Evolutionary conservation across 2,888 invertebrate genomes (phyloP), one percentile per base, ranked within the genome.

Genomic region (Hemaris fuciformis): DNA sequence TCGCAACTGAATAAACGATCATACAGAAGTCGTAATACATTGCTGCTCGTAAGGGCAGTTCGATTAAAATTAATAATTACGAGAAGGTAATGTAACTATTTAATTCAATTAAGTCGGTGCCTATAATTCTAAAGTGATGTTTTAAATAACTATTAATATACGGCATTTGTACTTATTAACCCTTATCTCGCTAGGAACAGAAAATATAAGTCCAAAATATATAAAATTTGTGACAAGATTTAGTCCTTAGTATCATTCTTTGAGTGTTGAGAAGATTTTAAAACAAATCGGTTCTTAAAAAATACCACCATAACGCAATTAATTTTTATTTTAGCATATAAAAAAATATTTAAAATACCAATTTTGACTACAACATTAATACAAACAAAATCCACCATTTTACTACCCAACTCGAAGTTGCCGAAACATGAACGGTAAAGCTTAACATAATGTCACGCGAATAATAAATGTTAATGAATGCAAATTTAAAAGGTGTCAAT

Each of bases 401-500:
- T n/a, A 27, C 8, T 31, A 25, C 27, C 27, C 53, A 45, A 2
- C 20, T 18, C 13, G 4, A 42, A 45, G 43, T 45, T 27, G 10
- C 31, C 48, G 27, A 27, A 53, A 53, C 18, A 18, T 20, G 10
- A 20, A 18, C 27, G n/a, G 38, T 38, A 38, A 38, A n/a, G 23
- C 13, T n/a, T 15, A 53, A 59, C 46, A 60, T 41, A 48, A 48
- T 25, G 25, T 41, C 60, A 41, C 10, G 41, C 72, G 75, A 75
- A 76, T 75, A 78, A 80, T 72, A 69, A 73, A 88, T 85, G 85
- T 73, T 85, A 90, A 91, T 88, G 77, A 77, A 91, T 90, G 91
- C 85, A 90, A 91, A 91, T 90, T 87, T 89, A 89, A 87, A 88
- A 87, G 87, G 89, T 88, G 91, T 90, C 89, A 89, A 89, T 88